Evolutionary conservation across 2,797 vertebrate species (phyloP), one percentile per base, ranked within the genome.

Genomic region (Streptopelia turtur): DNA sequence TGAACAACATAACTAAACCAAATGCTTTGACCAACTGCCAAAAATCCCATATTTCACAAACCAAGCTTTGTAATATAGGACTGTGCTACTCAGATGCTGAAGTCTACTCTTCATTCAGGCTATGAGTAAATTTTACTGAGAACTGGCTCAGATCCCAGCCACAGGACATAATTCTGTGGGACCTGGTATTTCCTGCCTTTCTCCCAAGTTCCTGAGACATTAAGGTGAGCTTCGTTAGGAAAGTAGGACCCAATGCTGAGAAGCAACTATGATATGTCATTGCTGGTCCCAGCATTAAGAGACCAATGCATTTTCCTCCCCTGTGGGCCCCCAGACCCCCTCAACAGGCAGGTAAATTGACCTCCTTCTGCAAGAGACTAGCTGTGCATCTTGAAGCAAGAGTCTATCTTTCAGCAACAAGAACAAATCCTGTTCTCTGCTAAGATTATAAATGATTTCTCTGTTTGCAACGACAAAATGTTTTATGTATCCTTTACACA

Each of bases 1-100:
- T 11, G 76, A 59, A n/a, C 1, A 4, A 21, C 4, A 13, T 21
- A 63, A 55, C 2, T 56, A 56, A 87, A 74, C 2, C 0, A 0
- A 41, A 6, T 21, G 4, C 68, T 80, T 85, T 52, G 37, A 56
- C 5, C 20, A 57, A 24, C 24, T 37, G 35, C 5, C 47, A 65
- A 65, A 85, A 80, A 9, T 37, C 9, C 11, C 4, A 0, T 74
- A 24, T 83, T 92, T 68, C 41, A 60, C 30, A 84, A 90, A 52
- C 2, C 7, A 79, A 25, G 15, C 23, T 91, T 74, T 55, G 7
- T 64, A 74, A 31, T 33, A 15, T 6, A n/a, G 28, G 27, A 27
- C 18, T 43, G 4, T 49, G 28, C 30, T 61, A 28, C 15, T 60
- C 22, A 64, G 60, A 65, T 59, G 7, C 22, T 78, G 39, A 72